Evolutionary conservation across 1,140 invertebrate genomes (phyloP).

Genomic region (Plodia interpunctella): DNA sequence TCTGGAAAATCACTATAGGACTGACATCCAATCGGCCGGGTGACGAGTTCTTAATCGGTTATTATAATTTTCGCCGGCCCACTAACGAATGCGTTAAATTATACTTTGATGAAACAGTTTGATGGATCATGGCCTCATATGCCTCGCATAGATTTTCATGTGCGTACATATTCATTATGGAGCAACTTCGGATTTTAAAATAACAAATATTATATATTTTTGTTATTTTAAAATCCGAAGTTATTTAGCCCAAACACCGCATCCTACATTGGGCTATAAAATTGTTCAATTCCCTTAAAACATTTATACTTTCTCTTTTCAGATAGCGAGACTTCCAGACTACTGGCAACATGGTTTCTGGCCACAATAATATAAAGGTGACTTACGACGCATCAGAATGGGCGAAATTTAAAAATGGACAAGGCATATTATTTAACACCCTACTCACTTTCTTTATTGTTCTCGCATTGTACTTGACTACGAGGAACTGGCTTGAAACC

Average conservation of each 20-base stretch:
- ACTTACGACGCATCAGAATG: background rate
- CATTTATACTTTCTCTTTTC: background rate
- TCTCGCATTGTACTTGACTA: constrained; percentile 36
- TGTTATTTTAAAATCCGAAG: too few species aligned
- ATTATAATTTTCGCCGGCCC: constrained; percentile 46
- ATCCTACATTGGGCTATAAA: too few species aligned
- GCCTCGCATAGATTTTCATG: background rate
- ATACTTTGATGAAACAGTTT: constrained; percentile 10
- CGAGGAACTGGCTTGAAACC: constrained; percentile 50
- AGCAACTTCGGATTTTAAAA: too few species aligned
- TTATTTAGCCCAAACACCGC: too few species aligned
- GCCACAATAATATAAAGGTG: background rate
- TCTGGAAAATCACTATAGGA: constrained; percentile 47
- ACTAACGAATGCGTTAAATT: constrained; percentile 38
- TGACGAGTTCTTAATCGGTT: constrained; percentile 63
- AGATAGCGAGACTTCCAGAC: background rate
- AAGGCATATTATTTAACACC: constrained; percentile 24
- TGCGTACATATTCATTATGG: too few species aligned
- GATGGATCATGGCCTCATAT: background rate
- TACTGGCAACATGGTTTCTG: background rate
- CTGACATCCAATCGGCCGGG: constrained; percentile 51
- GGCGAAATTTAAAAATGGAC: background rate
- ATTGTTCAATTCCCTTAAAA: too few species aligned
- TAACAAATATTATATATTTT: too few species aligned
- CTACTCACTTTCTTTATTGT: constrained; percentile 39